Evolutionary conservation across 2,113 vertebrate species (phyloP).

Genomic region (Actenoides lindsayi): DNA sequence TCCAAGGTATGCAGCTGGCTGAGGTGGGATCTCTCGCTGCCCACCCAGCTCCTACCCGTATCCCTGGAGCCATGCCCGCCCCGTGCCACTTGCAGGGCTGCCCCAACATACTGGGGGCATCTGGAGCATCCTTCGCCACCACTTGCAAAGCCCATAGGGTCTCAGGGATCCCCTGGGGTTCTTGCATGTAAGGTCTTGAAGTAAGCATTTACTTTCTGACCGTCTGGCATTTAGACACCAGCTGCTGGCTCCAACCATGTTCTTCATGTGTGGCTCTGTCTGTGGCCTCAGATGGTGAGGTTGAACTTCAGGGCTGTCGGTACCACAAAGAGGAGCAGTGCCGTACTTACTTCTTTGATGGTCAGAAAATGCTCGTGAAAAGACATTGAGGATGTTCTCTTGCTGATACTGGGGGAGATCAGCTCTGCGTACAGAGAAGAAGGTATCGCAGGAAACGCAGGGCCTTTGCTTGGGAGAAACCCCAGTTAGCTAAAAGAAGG

Average conservation of each 20-base stretch:
- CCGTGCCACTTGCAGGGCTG: fast-evolving
- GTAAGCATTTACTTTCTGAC: not conserved
- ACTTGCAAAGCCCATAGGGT: fast-evolving
- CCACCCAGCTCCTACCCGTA: fast-evolving
- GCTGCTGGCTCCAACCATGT: fast-evolving
- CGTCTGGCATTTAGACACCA: fast-evolving
- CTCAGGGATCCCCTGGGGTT: not conserved
- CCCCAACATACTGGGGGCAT: fast-evolving
- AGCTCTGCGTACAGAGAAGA: not conserved
- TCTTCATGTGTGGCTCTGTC: fast-evolving
- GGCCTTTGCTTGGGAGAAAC: not conserved
- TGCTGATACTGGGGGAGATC: fast-evolving
- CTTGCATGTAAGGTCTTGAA: not conserved
- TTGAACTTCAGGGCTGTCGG: fast-evolving
- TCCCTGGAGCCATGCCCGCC: not conserved
- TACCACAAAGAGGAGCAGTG: not conserved
- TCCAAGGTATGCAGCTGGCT: not conserved
- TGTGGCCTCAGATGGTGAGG: fast-evolving
- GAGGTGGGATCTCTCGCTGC: not conserved
- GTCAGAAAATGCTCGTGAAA: not conserved
- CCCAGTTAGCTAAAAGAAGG: not conserved
- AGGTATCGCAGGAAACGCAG: not conserved
- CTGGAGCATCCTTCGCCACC: not conserved
- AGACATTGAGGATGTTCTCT: not conserved
- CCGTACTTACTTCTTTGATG: not conserved